A percentile compares a stretch with the other conserved stretches of the same genome.
These are phyloP conservation scores for Atta texana DNA, from an alignment of 1,140 invertebrate species.

Conservation along the genomic window DNA sequence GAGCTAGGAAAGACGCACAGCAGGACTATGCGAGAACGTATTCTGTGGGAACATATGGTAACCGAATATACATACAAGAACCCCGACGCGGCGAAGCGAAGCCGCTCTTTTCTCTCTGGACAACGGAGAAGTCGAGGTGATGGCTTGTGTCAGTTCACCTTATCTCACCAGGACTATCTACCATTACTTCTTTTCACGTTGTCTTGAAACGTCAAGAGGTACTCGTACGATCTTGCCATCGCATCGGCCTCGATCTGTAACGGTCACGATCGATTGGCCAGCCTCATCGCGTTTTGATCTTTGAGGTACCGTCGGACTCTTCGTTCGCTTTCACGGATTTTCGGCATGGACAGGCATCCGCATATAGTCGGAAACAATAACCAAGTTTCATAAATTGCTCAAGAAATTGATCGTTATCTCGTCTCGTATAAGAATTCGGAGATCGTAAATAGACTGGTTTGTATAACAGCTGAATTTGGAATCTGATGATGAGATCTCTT, in stretches of 20 bases:
- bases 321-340: slow-evolving; percentile 55
- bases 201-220: slow-evolving; percentile 61
- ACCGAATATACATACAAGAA: slow-evolving; percentile 80
- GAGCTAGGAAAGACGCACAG: slow-evolving; percentile 27
- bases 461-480: background rate
- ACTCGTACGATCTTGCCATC: slow-evolving; percentile 60
- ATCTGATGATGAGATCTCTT: background rate
- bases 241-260: slow-evolving; percentile 64
- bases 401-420: slow-evolving; percentile 9
- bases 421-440: background rate
- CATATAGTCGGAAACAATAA: background rate
- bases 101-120: slow-evolving; percentile 57
- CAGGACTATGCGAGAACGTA: slow-evolving; percentile 30
- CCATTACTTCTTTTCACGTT: slow-evolving; percentile 77
- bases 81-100: slow-evolving; percentile 69
- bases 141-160: slow-evolving; percentile 76
- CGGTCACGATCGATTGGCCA: slow-evolving; percentile 67
- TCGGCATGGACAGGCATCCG: background rate
- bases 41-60: slow-evolving; percentile 77
- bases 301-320: slow-evolving; percentile 13
- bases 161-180: slow-evolving; percentile 80
- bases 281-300: slow-evolving; percentile 57
- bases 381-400: slow-evolving; percentile 1
- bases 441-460: slow-evolving; percentile 12
- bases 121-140: slow-evolving; percentile 73